Conservation (phyloP, 2,113 vertebrate genomes). For the Myxocyprinus asiaticus region DNA sequence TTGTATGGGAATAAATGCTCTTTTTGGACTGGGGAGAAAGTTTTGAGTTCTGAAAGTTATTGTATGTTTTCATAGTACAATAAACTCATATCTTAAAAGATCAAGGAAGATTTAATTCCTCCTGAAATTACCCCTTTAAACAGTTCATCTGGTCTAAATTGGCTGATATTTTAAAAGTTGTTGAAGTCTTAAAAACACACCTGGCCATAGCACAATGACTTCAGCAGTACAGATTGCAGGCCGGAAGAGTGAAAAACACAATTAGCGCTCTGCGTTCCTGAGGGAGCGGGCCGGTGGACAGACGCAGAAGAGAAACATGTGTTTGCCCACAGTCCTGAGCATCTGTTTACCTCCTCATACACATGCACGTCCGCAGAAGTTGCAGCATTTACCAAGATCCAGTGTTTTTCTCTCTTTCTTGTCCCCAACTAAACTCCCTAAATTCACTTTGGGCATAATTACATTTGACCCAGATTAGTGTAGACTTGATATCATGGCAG, state of each 20-base stretch:
- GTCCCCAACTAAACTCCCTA: constrained; percentile 1
- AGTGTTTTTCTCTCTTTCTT: constrained; percentile 19
- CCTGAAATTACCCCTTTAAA: no score
- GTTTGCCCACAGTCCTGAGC: constrained; percentile 26
- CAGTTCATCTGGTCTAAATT: background rate
- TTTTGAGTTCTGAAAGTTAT: no score
- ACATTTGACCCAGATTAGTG: constrained; percentile 22
- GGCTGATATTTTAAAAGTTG: background rate
- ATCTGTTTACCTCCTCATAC: constrained; percentile 30
- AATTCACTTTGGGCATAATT: constrained; percentile 37
- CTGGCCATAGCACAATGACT: constrained; percentile 15
- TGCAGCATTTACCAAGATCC: constrained; percentile 26
- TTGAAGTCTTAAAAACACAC: constrained; percentile 8
- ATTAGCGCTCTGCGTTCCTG: background rate
- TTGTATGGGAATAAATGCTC: no score
- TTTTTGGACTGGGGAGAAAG: no score
- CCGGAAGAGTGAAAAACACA: constrained; percentile 38
- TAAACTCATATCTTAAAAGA: no score
- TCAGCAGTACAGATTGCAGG: constrained; percentile 33
- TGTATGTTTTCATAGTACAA: no score
- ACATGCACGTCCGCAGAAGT: constrained; percentile 10
- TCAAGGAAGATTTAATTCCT: no score
- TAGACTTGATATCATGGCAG: constrained; percentile 10
- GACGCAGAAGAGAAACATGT: constrained; percentile 28
- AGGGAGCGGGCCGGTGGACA: background rate